A percentile compares a stretch with the other conserved stretches of the same genome.
phyloP scores from a whole-genome alignment of 2,113 vertebrate species.

The Pluvialis apricaria region DNA sequence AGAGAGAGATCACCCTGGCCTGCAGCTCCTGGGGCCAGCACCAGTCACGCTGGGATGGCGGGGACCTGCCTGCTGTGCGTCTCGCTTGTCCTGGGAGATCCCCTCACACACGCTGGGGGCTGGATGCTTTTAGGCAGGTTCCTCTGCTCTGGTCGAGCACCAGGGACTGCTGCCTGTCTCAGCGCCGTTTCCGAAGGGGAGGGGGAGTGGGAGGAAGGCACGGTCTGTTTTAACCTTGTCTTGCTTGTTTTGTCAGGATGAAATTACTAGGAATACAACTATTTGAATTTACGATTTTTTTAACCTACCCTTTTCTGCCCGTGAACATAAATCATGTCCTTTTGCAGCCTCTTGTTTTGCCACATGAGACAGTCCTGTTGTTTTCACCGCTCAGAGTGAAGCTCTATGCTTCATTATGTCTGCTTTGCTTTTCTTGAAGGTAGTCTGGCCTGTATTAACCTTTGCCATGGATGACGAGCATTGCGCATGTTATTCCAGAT shows the following conservation, averaged over 20 bases:
- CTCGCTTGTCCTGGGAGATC: background rate
- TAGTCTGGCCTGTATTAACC: background rate
- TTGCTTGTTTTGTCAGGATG: background rate
- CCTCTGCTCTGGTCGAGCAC: rapidly evolving
- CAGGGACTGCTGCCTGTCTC: background rate
- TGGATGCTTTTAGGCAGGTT: background rate
- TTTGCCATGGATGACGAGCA: background rate
- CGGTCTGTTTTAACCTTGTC: background rate
- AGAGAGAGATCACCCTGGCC: background rate
- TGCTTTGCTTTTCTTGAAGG: background rate
- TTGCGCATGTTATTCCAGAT: background rate
- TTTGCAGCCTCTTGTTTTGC: background rate
- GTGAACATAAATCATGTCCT: background rate
- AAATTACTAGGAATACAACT: background rate
- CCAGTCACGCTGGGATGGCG: rapidly evolving
- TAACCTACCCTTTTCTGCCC: background rate
- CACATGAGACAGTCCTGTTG: background rate
- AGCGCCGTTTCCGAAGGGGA: background rate
- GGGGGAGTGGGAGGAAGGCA: background rate
- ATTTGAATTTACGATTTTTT: background rate
- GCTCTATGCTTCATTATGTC: background rate
- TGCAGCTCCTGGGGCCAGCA: background rate
- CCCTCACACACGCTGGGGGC: rapidly evolving
- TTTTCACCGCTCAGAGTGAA: background rate
- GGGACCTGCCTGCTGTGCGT: background rate